Conservation (phyloP, 2,113 vertebrate genomes). For the Carassius auratus region DNA sequence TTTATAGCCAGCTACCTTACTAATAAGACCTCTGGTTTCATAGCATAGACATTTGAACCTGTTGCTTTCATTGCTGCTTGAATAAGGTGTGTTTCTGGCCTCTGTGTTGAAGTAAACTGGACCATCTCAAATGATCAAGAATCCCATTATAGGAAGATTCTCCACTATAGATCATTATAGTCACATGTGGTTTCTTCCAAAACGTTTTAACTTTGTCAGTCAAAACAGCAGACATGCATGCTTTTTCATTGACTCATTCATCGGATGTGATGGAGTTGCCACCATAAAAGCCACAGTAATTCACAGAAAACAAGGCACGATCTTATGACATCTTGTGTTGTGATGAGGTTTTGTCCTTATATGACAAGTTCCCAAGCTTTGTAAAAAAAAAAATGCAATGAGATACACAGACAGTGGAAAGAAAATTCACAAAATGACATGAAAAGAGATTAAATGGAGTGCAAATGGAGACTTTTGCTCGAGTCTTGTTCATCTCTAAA, state of each 20-base stretch:
- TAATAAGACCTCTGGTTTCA: neutral
- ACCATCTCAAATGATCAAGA: conserved; percentile 43
- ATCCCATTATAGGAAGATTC: neutral
- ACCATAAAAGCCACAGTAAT: conserved; percentile 5
- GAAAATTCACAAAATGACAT: neutral
- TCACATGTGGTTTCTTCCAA: conserved; percentile 30
- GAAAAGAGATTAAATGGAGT: neutral
- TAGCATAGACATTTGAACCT: neutral
- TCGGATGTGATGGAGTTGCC: neutral
- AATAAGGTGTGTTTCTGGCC: neutral
- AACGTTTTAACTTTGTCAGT: neutral
- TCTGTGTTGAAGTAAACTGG: neutral
- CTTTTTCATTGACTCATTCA: conserved; percentile 16
- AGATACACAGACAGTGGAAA: neutral
- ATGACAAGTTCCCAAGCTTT: no score
- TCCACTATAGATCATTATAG: conserved; percentile 36
- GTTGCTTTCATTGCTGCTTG: neutral
- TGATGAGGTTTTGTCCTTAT: no score
- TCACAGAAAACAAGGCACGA: no score
- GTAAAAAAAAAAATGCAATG: neutral
- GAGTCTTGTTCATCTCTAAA: neutral
- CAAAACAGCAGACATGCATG: conserved; percentile 27
- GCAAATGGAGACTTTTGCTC: neutral
- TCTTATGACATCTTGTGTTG: no score
- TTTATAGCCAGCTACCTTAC: neutral